Evolutionary conservation across 2,113 vertebrate genomes (phyloP), one percentile per base, ranked within the genome.

Genomic region (Megaleporinus macrocephalus): DNA sequence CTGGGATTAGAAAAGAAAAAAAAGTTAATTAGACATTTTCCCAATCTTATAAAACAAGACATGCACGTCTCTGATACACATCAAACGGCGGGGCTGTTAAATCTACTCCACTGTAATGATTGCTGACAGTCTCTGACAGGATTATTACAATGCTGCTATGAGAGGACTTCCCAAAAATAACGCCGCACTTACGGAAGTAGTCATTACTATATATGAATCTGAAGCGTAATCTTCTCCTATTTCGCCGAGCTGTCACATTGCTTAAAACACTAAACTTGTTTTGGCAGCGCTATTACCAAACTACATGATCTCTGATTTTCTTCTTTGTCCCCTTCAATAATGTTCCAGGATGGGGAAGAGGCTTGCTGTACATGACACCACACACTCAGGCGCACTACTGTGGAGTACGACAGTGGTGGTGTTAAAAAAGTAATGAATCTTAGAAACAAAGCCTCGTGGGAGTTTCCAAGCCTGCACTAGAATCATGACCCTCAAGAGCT

Each of bases 401-500:
- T 18, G 27, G 61, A 80, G 47, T 49, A 27, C 29, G 69, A 49
- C 68, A 47, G 57, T 33, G 69, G 59, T 30, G 22, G 22, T 55
- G 73, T 27, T 73, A 61, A 82, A 29, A 79, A 86, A 83, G 73
- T 68, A 80, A 83, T 80, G 76, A 83, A 65, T 86, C 59, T 73
- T 53, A n/a, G 74, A 78, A 86, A 83, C 66, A 76, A 65, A 66
- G 61, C 27, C 65, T 70, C 83, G 14, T 73, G 61, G 76, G 80
- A 84, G 57, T 80, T 85, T 70, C 4, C 80, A 80, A 75, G 61
- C 71, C 76, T 16, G 33, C 73, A 53, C 62, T 78, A 53, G 69
- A 79, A 84, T 77, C 47, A 71, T 85, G 85, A 83, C 80, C 79
- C 74, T 84, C 73, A 79, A 86, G 79, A 30, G 29, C 78, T 63